These are phyloP conservation scores for Sphaeridia pumilis DNA, from an alignment of 2,888 invertebrate species.

Conservation along the genomic window DNA sequence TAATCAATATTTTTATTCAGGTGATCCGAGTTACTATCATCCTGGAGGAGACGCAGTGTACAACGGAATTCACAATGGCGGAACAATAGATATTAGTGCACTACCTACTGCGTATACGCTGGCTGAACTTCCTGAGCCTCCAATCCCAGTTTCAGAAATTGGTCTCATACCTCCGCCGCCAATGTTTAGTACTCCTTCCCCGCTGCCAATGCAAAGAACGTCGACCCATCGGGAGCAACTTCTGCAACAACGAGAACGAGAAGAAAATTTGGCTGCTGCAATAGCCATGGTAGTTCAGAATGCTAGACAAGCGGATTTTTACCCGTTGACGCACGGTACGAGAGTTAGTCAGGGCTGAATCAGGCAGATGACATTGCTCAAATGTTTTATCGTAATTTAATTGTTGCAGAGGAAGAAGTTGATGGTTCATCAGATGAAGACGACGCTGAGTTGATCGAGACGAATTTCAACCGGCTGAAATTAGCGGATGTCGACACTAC, in stretches of 20 bases:
- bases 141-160: slow-evolving; percentile 82
- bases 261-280: slow-evolving; percentile 35
- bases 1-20: not conserved
- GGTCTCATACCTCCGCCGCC: slow-evolving; percentile 89
- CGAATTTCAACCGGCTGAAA: slow-evolving; percentile 31
- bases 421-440: slow-evolving; percentile 43
- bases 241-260: slow-evolving; percentile 31
- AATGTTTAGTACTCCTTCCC: slow-evolving; percentile 68
- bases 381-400: too few relatives aligned
- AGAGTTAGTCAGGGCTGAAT: too few relatives aligned
- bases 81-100: too few relatives aligned
- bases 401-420: slow-evolving; percentile 48
- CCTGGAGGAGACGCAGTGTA: slow-evolving; percentile 5
- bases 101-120: slow-evolving; percentile 49
- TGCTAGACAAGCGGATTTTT: slow-evolving; percentile 32
- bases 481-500: slow-evolving; percentile 51
- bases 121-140: slow-evolving; percentile 80
- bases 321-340: slow-evolving; percentile 21
- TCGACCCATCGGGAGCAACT: slow-evolving; percentile 40
- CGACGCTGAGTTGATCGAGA: slow-evolving; percentile 42
- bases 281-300: slow-evolving; percentile 36
- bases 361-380: slow-evolving; percentile 3
- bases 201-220: slow-evolving; percentile 30
- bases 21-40: slow-evolving; percentile 4
- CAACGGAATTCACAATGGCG: slow-evolving; percentile 1